These are phyloP conservation scores for Molothrus aeneus DNA, from an alignment of 2,797 vertebrate species.

Conservation along the genomic window DNA sequence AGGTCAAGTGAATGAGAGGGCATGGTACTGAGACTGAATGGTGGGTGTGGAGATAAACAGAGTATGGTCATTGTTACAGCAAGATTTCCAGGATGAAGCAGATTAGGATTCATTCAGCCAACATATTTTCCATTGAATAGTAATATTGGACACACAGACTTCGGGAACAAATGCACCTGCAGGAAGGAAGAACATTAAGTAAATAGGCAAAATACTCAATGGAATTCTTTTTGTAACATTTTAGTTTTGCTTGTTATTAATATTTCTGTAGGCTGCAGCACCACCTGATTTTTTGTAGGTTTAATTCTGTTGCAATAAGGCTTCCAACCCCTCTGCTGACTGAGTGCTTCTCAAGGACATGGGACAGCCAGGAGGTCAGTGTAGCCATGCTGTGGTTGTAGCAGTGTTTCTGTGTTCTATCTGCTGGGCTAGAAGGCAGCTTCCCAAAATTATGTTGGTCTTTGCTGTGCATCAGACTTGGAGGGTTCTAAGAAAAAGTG, in stretches of 20 bases:
- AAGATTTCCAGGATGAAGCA: constrained; percentile 59
- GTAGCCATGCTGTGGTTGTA: not conserved
- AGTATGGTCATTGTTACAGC: constrained; percentile 37
- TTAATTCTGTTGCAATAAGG: not conserved
- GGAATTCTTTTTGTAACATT: not conserved
- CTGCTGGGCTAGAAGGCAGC: not conserved
- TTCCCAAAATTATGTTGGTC: not conserved
- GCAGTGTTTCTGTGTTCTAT: not conserved
- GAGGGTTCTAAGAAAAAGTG: not conserved
- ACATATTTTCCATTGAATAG: constrained; percentile 40
- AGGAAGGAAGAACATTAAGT: constrained; percentile 46
- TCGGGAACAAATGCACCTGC: constrained; percentile 16
- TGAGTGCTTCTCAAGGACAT: not conserved
- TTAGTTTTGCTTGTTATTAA: not conserved
- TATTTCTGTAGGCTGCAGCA: not conserved
- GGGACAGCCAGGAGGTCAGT: not conserved
- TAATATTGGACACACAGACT: not conserved
- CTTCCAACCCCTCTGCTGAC: not conserved
- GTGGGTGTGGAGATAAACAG: constrained; percentile 47
- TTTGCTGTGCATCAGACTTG: not conserved
- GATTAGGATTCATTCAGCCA: constrained; percentile 42
- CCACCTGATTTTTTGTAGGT: not conserved
- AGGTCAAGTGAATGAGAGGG: constrained; percentile 20
- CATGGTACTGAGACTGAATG: not conserved
- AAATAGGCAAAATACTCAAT: constrained; percentile 18